Evolutionary conservation across 2,888 invertebrate genomes (phyloP), one percentile per base, ranked within the genome.

Genomic region (Luperina nickerlii): DNA sequence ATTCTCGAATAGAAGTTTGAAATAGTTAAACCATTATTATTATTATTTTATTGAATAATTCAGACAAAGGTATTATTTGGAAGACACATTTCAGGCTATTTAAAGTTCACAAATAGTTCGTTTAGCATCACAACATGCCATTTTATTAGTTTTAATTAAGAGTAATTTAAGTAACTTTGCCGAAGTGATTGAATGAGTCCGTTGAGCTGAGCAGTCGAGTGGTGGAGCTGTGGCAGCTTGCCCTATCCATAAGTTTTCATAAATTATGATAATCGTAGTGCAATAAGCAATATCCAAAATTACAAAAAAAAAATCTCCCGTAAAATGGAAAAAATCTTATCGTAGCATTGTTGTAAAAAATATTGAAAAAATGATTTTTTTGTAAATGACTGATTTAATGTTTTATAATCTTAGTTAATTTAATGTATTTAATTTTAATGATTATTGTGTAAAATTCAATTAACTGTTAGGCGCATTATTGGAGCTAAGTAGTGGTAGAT

Each of bases 301-400:
- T 89, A 87, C 72, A 74, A 88, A 82, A 83, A 87, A 85, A 76
- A 88, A 85, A 88, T 89, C 87, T 90, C 88, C 90, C 88, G 73
- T 83, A 86, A 87, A 84, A 66, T 80, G 74, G 54, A 84, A 85
- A 74, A 87, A 87, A 87, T 83, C 83, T 76, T 88, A 84, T 79
- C 83, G 85, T 89, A 91, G 90, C 88, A 69, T 87, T 92, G 92
- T 92, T 92, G 92, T 92, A 93, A 92, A 93, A 93, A 93, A 78
- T 76, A 83, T 77, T 76, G 77, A 82, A 78, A 80, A 81, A 80
- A 83, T 62, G 71, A 11, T 84, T 87, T 87, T 84, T 93, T 93
- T 95, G 94, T 95, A 95, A 94, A 95, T 95, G 96, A 95, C 96
- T 96, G 96, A 95, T 95, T 95, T 94, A 92, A 93, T 92, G 91